A percentile compares a stretch with the other conserved stretches of the same genome.
phyloP scores from a whole-genome alignment of 2,888 invertebrate genomes.

The Trachelus tabidus region DNA sequence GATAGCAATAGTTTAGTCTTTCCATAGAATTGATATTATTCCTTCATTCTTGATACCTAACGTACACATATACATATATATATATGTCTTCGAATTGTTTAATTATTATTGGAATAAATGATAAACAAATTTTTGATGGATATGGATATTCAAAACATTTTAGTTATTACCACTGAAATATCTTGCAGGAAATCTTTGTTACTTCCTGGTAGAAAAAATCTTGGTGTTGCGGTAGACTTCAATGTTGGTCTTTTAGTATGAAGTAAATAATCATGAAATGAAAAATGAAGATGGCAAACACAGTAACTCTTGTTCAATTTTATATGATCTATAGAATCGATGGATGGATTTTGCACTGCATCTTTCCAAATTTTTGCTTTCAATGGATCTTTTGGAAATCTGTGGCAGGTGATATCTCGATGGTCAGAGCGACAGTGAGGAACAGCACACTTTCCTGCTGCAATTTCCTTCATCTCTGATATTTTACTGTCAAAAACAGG shows the following conservation, averaged over 20 bases:
- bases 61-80: background rate
- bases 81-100: background rate
- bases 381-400: slow-evolving; percentile 3
- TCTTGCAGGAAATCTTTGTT: background rate
- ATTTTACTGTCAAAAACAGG: background rate
- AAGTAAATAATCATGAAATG: background rate
- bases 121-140: background rate
- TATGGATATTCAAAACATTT: background rate
- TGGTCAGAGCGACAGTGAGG: background rate
- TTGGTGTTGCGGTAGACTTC: background rate
- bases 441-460: background rate
- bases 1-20: background rate
- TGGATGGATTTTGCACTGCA: background rate
- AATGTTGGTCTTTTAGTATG: background rate
- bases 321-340: background rate
- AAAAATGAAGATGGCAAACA: background rate
- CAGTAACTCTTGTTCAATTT: background rate
- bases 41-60: background rate
- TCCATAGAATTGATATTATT: background rate
- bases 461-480: background rate
- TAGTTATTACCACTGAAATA: background rate
- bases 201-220: background rate
- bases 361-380: background rate
- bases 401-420: background rate
- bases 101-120: background rate